Evolutionary conservation across 2,113 vertebrate genomes (phyloP).

Genomic region (Prietella phreatophila): DNA sequence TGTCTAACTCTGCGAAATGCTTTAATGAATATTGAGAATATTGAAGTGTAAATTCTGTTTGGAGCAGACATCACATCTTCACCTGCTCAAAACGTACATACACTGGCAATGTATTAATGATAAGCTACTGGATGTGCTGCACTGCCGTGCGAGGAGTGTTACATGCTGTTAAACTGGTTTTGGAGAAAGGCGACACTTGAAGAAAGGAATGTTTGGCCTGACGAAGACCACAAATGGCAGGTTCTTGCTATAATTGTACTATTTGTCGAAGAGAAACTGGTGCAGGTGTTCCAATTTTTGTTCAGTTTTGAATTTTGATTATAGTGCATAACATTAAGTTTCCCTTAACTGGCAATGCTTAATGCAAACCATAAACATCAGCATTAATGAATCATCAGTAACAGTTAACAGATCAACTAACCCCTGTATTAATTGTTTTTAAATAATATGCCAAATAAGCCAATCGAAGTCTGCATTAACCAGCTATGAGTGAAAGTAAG

Average conservation of each 20-base stretch:
- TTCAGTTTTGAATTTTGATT: background rate
- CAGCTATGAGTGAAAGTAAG: background rate
- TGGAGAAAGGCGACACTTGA: constrained; percentile 37
- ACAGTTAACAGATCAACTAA: too few relatives aligned
- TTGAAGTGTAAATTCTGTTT: constrained; percentile 50
- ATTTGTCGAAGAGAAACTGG: background rate
- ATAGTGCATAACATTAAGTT: background rate
- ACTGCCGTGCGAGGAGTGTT: background rate
- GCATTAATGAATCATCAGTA: too few relatives aligned
- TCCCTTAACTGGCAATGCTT: background rate
- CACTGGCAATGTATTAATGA: background rate
- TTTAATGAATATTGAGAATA: constrained; percentile 50
- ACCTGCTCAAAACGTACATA: constrained; percentile 29
- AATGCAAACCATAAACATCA: background rate
- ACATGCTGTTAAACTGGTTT: constrained; percentile 1
- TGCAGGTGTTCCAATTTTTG: background rate
- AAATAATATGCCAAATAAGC: background rate
- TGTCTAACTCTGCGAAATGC: constrained; percentile 43
- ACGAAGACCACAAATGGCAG: background rate
- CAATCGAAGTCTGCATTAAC: too few relatives aligned
- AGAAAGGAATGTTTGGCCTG: constrained; percentile 21
- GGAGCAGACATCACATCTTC: constrained; percentile 28
- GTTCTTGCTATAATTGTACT: background rate
- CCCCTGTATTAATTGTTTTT: background rate
- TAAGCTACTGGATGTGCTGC: background rate